phyloP scores from a whole-genome alignment of 2,888 invertebrate genomes.

The Drosophila rubida region DNA sequence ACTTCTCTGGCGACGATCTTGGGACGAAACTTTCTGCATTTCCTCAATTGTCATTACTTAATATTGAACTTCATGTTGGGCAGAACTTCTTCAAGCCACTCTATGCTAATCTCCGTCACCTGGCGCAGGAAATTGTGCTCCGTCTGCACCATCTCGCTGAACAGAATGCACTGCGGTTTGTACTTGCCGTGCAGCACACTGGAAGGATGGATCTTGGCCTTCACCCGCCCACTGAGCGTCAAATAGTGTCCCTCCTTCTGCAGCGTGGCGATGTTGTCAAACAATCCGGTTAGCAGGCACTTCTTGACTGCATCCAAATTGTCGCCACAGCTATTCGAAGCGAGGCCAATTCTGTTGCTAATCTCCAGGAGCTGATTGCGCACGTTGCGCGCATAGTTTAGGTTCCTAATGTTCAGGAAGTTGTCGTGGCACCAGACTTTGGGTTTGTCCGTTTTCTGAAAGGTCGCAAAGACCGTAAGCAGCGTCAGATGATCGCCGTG shows the following conservation, averaged over 20 bases:
- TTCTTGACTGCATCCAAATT: slow-evolving; percentile 89
- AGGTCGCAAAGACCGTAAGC: slow-evolving; percentile 94
- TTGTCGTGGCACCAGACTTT: slow-evolving; percentile 95
- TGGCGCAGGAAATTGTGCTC: slow-evolving; percentile 92
- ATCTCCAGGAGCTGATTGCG: slow-evolving; percentile 91
- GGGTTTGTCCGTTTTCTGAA: slow-evolving; percentile 89
- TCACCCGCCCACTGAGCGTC: slow-evolving; percentile 88
- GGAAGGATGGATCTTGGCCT: slow-evolving; percentile 93
- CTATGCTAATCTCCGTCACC: slow-evolving; percentile 91
- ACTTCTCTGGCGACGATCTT: no score
- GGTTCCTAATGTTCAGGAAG: slow-evolving; percentile 92
- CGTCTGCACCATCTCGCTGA: slow-evolving; percentile 95
- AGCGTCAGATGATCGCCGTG: slow-evolving; percentile 97
- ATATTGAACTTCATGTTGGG: slow-evolving; percentile 83
- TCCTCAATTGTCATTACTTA: slow-evolving; percentile 50
- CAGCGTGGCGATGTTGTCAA: slow-evolving; percentile 94
- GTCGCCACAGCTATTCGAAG: slow-evolving; percentile 88
- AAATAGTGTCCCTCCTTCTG: slow-evolving; percentile 90
- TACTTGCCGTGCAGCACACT: slow-evolving; percentile 87
- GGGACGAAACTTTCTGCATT: background rate
- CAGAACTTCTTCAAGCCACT: slow-evolving; percentile 90
- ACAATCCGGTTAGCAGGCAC: slow-evolving; percentile 92
- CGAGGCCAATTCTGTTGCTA: slow-evolving; percentile 88
- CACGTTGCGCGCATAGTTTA: slow-evolving; percentile 92
- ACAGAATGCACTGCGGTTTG: slow-evolving; percentile 91